A percentile compares a stretch with the other conserved stretches of the same genome.
These are phyloP conservation scores for Rhyacichthys aspro DNA, from an alignment of 2,797 vertebrate genomes.

Conservation along the genomic window DNA sequence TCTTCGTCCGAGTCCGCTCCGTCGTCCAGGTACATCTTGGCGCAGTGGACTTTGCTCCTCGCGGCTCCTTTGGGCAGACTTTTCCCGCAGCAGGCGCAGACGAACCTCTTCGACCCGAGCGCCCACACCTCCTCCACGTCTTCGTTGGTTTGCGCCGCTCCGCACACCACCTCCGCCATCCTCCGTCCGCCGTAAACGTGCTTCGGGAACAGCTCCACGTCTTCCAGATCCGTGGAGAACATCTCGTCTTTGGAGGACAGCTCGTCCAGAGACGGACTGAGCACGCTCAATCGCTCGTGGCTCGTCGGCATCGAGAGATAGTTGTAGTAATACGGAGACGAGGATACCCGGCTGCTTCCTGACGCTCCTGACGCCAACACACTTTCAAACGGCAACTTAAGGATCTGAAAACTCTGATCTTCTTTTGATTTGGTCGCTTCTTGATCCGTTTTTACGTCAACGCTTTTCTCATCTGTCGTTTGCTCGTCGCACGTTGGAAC, in stretches of 20 bases:
- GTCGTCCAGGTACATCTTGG: slow-evolving; percentile 49
- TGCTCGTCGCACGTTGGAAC: slow-evolving; percentile 20
- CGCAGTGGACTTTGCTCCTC: slow-evolving; percentile 48
- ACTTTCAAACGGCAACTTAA: slow-evolving; percentile 70
- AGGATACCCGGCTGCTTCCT: slow-evolving; percentile 37
- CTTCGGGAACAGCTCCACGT: slow-evolving; percentile 72
- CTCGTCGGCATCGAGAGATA: slow-evolving; percentile 67
- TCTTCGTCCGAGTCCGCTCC: slow-evolving; percentile 73
- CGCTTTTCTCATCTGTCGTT: background rate
- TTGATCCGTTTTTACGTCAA: slow-evolving; percentile 8
- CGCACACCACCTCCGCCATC: background rate
- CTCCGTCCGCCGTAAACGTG: slow-evolving; percentile 55
- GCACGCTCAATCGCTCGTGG: slow-evolving; percentile 78
- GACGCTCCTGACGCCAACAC: slow-evolving; percentile 46
- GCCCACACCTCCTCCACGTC: slow-evolving; percentile 48
- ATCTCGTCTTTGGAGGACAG: slow-evolving; percentile 83
- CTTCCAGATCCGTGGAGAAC: slow-evolving; percentile 82
- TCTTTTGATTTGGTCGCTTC: slow-evolving; percentile 4
- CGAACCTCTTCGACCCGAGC: slow-evolving; percentile 43
- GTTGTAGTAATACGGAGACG: slow-evolving; percentile 71
- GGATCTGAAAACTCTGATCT: slow-evolving; percentile 61
- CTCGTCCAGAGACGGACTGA: slow-evolving; percentile 82
- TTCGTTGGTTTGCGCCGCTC: slow-evolving; percentile 10
- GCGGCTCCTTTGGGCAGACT: slow-evolving; percentile 47
- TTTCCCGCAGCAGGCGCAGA: slow-evolving; percentile 77